These are phyloP conservation scores for Cantharis rufa DNA, from an alignment of 2,888 invertebrate genomes.

Conservation along the genomic window DNA sequence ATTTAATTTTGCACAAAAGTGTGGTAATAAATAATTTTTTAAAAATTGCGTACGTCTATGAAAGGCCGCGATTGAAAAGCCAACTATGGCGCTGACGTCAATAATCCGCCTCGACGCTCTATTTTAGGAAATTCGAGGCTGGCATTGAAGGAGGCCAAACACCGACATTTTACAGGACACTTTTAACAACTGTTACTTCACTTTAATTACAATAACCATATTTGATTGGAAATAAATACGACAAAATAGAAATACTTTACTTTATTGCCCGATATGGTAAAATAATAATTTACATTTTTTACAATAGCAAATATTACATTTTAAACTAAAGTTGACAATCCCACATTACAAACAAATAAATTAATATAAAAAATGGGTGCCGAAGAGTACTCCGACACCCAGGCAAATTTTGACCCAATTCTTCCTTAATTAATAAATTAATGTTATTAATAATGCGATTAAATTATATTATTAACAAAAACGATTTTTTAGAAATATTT, in stretches of 20 bases:
- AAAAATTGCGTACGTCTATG: background rate
- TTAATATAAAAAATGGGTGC: background rate
- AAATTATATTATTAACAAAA: background rate
- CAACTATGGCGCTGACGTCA: constrained; percentile 38
- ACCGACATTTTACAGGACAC: background rate
- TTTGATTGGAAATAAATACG: background rate
- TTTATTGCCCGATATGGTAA: background rate
- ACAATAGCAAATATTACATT: background rate
- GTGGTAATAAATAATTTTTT: background rate
- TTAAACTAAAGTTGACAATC: background rate
- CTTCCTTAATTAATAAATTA: background rate
- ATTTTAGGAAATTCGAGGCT: constrained; percentile 41
- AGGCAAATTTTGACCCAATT: background rate
- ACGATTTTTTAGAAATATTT: background rate
- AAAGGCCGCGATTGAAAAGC: constrained; percentile 27
- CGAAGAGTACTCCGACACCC: background rate
- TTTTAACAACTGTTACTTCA: constrained; percentile 18
- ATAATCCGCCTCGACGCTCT: constrained; percentile 38
- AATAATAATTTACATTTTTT: background rate
- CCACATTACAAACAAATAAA: background rate
- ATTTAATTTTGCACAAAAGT: background rate
- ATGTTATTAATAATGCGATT: background rate
- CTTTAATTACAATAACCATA: background rate
- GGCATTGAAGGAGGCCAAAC: constrained; percentile 35
- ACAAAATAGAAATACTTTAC: background rate